Conservation (phyloP, 2,888 invertebrate species). For the Acleris cristana region DNA sequence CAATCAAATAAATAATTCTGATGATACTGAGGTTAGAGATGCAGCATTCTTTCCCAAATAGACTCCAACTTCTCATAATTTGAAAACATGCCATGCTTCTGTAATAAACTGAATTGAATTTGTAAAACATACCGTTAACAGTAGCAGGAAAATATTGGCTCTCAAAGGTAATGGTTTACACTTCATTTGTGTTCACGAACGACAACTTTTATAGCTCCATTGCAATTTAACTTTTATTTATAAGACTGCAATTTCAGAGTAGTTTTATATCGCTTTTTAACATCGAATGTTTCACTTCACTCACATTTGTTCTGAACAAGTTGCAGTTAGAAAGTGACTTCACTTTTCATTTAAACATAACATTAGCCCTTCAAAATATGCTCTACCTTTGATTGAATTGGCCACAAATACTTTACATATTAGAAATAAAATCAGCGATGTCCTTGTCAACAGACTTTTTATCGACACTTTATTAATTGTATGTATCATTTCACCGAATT, state of each 20-base stretch:
- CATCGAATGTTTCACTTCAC: not conserved
- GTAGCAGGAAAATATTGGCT: slow-evolving; percentile 14
- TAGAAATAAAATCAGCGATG: too few species aligned
- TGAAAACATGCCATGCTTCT: not conserved
- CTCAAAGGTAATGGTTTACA: slow-evolving; percentile 4
- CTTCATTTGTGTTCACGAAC: slow-evolving; percentile 15
- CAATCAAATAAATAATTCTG: too few species aligned
- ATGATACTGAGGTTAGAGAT: too few species aligned
- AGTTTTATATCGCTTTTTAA: slow-evolving; percentile 11
- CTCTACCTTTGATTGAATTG: too few species aligned
- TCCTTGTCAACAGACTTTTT: too few species aligned
- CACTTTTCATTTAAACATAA: too few species aligned
- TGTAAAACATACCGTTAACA: slow-evolving; percentile 24
- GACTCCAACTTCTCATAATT: not conserved
- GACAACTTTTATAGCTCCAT: slow-evolving; percentile 4
- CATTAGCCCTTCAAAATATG: too few species aligned
- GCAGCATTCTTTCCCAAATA: too few species aligned
- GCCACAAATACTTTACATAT: too few species aligned
- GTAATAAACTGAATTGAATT: not conserved
- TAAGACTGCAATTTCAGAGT: slow-evolving; percentile 1
- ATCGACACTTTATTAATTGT: too few species aligned
- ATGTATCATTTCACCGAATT: too few species aligned
- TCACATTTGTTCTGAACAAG: not conserved
- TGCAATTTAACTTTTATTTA: slow-evolving; percentile 18
- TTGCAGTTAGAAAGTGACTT: not conserved